Evolutionary conservation across 2,888 invertebrate species (phyloP), one percentile per base, ranked within the genome.

Genomic region (Nebria brevicollis): DNA sequence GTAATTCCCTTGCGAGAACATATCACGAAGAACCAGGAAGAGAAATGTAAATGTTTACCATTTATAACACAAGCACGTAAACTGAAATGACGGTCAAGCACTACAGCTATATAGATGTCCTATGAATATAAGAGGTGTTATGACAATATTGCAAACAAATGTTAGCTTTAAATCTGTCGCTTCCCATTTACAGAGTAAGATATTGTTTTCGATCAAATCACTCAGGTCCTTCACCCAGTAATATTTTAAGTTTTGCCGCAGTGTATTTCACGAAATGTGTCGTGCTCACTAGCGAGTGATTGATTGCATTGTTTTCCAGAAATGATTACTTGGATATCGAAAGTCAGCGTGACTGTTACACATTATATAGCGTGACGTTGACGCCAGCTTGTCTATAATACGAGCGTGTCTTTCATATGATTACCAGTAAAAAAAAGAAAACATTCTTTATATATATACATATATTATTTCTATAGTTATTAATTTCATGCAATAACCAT

Each of bases 21-120:
- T 54, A 54, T 11, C 13, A 54, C 11, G 11, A 54, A 34, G 34
- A 15, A 66, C 66, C 66, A 15, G 11, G 70, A 70, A 5, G 70
- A 26, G 70, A 43, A 70, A 70, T 70, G 70, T 70, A 70, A 70
- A 70, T 77, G 77, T 15, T 77, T 25, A 15, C 15, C 73, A 34
- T 73, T 73, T 41, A n/a, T 41, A 26, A 73, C 43, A 41, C 72
- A 41, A 25, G 54, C 77, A 77, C 77, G 70, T 77, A 70, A 41
- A 68, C 77, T 34, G 43, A 54, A 77, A 43, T 72, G 72, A 26
- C 26, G 64, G 77, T 54, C 20, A 70, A 34, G 75, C 15, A 66
- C n/a, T 15, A 66, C 2, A 7, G 8, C 66, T 8, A 26, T 34
- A 26, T 6, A 26, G 20, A 20, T 11, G 13, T 26, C 11, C 70